Conservation (phyloP, 2,113 vertebrate species). For the Nettapus auritus region DNA sequence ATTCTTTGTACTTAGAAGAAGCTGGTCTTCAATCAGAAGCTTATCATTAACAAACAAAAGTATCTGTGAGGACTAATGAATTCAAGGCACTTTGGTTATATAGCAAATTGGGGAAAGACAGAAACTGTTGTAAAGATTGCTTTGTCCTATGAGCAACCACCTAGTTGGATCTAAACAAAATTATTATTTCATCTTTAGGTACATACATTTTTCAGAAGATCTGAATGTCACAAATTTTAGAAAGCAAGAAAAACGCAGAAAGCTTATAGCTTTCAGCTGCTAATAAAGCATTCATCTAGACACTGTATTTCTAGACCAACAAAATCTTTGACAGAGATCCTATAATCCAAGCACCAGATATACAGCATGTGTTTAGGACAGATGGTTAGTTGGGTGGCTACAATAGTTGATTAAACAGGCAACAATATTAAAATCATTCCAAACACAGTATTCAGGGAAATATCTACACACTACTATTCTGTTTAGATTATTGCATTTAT, state of each 20-base stretch:
- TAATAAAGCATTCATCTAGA: neutral
- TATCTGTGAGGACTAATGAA: neutral
- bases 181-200: neutral
- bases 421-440: neutral
- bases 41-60: neutral
- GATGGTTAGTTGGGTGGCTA: neutral
- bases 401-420: neutral
- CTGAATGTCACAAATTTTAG: neutral
- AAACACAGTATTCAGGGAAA: neutral
- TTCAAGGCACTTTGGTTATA: neutral
- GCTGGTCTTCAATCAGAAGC: neutral
- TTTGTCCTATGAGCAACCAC: neutral
- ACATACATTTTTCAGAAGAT: neutral
- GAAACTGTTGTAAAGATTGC: neutral
- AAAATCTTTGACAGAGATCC: neutral
- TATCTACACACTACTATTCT: neutral
- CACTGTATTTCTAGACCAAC: neutral
- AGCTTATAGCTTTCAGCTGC: neutral
- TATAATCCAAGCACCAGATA: neutral
- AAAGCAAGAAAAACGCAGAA: neutral
- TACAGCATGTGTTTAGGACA: neutral
- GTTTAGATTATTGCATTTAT: neutral
- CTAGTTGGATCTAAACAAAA: neutral
- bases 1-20: neutral
- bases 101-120: neutral